Evolutionary conservation across 2,797 vertebrate species (phyloP).

Genomic region (Hydrocynus forskahlii): DNA sequence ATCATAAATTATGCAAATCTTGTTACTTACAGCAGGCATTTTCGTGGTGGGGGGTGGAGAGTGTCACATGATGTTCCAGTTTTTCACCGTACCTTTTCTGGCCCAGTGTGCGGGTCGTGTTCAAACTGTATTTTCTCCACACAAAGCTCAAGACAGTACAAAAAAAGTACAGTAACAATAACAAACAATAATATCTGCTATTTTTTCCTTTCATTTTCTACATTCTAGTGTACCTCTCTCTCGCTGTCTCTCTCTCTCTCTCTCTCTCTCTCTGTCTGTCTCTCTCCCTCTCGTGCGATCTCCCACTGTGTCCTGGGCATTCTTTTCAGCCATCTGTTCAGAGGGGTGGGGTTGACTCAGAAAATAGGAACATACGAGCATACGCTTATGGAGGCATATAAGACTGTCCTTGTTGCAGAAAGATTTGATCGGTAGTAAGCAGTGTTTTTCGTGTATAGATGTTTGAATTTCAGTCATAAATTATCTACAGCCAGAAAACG

Average conservation of each 20-base stretch:
- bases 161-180: too few species aligned
- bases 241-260: constrained; percentile 39
- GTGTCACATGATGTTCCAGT: not conserved
- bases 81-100: not conserved
- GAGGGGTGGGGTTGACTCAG: constrained; percentile 68
- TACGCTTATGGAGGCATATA: constrained; percentile 46
- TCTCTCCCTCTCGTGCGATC: constrained; percentile 43
- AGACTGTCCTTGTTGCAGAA: constrained; percentile 40
- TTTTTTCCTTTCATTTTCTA: not conserved
- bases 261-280: constrained; percentile 42
- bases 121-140: not conserved
- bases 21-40: constrained; percentile 38
- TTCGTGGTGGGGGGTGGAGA: not conserved
- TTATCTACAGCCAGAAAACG: not conserved
- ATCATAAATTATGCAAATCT: constrained; percentile 73
- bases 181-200: not conserved
- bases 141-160: not conserved
- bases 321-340: constrained; percentile 78
- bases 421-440: not conserved
- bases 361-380: constrained; percentile 52
- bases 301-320: constrained; percentile 73
- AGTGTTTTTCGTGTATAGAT: not conserved
- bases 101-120: not conserved
- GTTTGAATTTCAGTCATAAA: not conserved
- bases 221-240: constrained; percentile 30